Base-by-base conservation (phyloP, 2,113 vertebrate genomes). In the Origma solitaria region DNA sequence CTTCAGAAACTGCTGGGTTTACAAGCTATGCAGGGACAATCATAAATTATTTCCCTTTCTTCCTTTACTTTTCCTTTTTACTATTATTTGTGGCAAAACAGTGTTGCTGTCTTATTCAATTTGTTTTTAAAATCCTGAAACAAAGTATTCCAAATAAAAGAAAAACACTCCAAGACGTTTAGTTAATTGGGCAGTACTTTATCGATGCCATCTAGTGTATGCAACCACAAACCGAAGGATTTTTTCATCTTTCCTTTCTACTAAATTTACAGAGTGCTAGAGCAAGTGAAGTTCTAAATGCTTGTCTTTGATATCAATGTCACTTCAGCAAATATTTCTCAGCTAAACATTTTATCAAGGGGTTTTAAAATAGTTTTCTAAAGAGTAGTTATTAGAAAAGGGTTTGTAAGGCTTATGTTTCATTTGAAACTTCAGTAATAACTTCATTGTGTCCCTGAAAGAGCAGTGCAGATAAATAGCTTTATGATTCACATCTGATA, bases 141-240 rank as follows among this genome's bases (percentile, higher is more conserved):
- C 88, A 68, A 81, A 62, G 5, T 45, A 44, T 95, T 95, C n/a
- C 42, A 20, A 94, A 79, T 68, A 88, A 35, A 4, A 81, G 25
- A 69, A 85, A 42, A 54, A 44, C 33, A 70, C 31, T 77, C 86
- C 20, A 38, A 70, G 24, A 79, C 31, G 25, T 14, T 58, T 88
- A 81, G 17, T 82, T 51, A 84, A 81, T 86, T 20, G 15, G 94
- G 31, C 58, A 82, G 25, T 80, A 97, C 37, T 95, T 97, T 96
- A 82, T 97, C 68, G 93, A 79, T 97, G 92, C 87, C 95, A 97
- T 96, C 96, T 98, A 97, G 92, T 96, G 96, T 92, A 90, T 24
- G 3, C 25, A 94, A 57, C 77, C 79, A 78, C 12, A 94, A 76
- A 91, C 80, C 2, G 15, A 86, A 40, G 4, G 37, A 37, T 42